Conservation (phyloP, 2,113 vertebrate species). For the Labrus mixtus region DNA sequence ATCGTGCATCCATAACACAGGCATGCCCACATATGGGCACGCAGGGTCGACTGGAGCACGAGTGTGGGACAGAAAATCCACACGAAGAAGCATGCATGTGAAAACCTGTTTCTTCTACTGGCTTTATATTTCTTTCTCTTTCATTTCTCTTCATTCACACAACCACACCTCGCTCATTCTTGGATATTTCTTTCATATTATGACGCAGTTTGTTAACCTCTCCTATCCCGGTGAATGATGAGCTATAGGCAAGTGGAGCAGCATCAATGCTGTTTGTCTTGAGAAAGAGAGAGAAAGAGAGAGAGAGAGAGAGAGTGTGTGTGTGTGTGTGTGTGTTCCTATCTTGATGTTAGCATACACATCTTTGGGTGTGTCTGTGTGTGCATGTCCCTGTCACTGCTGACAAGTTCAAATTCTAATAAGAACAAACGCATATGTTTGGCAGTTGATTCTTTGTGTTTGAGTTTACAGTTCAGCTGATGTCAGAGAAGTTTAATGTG, state of each 20-base stretch:
- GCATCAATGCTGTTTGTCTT: neutral
- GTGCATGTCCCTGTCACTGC: neutral
- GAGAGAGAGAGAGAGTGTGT: neutral
- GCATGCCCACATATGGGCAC: slow-evolving; percentile 34
- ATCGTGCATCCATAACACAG: slow-evolving; percentile 1
- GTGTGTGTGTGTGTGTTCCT: neutral
- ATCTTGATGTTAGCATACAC: neutral
- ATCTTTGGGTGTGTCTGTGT: neutral
- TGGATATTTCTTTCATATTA: neutral
- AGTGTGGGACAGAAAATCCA: slow-evolving; percentile 1
- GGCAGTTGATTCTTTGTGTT: neutral
- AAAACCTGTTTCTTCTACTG: neutral
- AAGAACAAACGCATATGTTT: neutral
- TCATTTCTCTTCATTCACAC: neutral
- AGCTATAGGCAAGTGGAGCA: neutral
- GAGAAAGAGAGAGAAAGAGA: neutral
- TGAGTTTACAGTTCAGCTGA: neutral
- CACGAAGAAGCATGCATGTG: neutral
- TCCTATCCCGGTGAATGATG: slow-evolving; percentile 1
- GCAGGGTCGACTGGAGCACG: neutral
- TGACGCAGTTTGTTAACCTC: neutral
- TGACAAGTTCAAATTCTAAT: neutral
- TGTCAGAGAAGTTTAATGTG: slow-evolving; percentile 26
- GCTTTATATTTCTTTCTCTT: neutral
- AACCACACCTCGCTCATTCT: neutral